Evolutionary conservation across 2,797 vertebrate genomes (phyloP).

Genomic region (Rhinoraja longicauda): DNA sequence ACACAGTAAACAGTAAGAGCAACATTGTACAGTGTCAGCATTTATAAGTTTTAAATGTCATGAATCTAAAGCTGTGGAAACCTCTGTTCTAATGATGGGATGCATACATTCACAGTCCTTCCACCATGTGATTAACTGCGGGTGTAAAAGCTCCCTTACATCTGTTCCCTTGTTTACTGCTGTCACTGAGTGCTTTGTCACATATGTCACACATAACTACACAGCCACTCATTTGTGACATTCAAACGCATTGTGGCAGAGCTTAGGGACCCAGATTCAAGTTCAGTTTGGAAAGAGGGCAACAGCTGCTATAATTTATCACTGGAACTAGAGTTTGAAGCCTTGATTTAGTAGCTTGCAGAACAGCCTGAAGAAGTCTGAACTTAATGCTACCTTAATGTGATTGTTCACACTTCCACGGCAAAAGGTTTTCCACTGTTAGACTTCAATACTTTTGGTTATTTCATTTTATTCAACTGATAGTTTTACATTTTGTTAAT

Average conservation of each 20-base stretch:
- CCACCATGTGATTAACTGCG: not conserved
- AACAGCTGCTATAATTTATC: not conserved
- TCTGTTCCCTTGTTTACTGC: not conserved
- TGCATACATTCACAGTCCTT: not conserved
- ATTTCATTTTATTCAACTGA: not conserved
- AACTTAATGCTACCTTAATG: not conserved
- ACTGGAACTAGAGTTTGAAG: not conserved
- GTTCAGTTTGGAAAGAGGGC: not conserved
- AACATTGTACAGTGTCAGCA: not conserved
- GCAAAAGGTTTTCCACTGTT: not conserved
- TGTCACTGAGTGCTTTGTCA: not conserved
- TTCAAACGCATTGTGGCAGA: not conserved
- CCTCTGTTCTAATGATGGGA: not conserved
- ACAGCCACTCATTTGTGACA: constrained; percentile 9
- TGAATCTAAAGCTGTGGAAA: not conserved
- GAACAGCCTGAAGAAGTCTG: not conserved
- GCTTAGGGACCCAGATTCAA: not conserved
- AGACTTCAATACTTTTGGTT: not conserved
- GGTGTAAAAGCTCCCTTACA: not conserved
- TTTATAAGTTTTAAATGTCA: not conserved
- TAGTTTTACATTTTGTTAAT: not conserved
- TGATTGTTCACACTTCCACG: not conserved
- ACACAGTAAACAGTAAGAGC: not conserved
- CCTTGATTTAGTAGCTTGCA: not conserved
- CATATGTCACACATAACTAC: not conserved